Evolutionary conservation across 2,797 vertebrate genomes (phyloP).

Genomic region (Channallabes apus): DNA sequence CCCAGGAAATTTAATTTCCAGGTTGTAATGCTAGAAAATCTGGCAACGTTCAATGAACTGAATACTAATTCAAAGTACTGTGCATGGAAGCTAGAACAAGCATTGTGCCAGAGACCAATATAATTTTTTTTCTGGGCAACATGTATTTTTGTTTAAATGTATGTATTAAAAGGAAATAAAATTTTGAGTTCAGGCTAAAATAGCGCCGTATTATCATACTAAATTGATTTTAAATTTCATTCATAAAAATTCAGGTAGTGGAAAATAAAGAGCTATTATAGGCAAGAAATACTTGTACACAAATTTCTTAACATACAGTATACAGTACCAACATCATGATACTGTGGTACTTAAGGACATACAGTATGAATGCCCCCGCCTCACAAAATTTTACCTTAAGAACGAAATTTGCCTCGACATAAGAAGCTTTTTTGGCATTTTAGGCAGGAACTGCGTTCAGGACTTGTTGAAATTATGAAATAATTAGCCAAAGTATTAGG

Average conservation of each 20-base stretch:
- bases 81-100: background rate
- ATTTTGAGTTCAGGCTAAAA: background rate
- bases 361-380: background rate
- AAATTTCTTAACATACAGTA: too few species aligned
- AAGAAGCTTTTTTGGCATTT: too few species aligned
- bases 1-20: background rate
- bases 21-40: background rate
- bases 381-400: too few species aligned
- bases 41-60: background rate
- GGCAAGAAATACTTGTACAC: background rate
- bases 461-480: too few species aligned
- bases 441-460: too few species aligned
- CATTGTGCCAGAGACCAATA: background rate
- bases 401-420: too few species aligned
- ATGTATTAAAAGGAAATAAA: background rate
- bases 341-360: background rate
- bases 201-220: conserved; percentile 8
- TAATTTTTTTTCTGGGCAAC: background rate
- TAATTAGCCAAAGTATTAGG: too few species aligned
- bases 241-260: background rate
- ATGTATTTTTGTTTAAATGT: background rate
- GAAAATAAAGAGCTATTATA: background rate
- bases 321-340: background rate
- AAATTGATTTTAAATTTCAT: background rate
- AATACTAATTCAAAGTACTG: background rate